Percentiles rank a stretch among this genome's conserved stretches.
Conservation (phyloP, 2,888 invertebrate genomes). For the Nineta flava region DNA sequence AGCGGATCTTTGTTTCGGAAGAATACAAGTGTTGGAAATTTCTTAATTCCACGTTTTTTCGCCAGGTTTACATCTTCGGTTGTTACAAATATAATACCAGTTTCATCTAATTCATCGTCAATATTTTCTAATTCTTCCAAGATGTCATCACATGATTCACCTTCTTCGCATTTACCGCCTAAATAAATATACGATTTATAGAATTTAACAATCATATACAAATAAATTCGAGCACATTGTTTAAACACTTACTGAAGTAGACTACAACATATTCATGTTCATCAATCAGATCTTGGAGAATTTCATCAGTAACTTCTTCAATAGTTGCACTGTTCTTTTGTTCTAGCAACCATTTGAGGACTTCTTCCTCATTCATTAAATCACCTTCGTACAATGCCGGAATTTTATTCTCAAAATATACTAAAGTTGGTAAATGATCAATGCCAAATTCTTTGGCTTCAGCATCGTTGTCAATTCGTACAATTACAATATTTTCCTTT, state of each 20-base stretch:
- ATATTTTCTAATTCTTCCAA: conserved; percentile 78
- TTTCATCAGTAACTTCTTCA: conserved; percentile 88
- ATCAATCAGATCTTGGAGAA: conserved; percentile 66
- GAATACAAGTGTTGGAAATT: conserved; percentile 72
- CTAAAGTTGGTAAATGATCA: conserved; percentile 68
- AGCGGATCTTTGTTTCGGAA: conserved; percentile 85
- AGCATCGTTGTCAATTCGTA: conserved; percentile 75
- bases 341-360: conserved; percentile 73
- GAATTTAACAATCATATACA: background rate
- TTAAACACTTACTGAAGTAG: conserved; percentile 61
- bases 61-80: conserved; percentile 72
- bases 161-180: conserved; percentile 75
- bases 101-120: conserved; percentile 84
- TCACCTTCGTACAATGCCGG: conserved; percentile 86
- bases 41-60: conserved; percentile 71
- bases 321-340: conserved; percentile 84
- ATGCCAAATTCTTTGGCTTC: conserved; percentile 86
- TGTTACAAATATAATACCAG: conserved; percentile 84
- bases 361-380: conserved; percentile 80
- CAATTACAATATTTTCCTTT: conserved; percentile 78
- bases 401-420: conserved; percentile 84
- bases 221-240: background rate
- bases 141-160: conserved; percentile 72
- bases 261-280: conserved; percentile 90
- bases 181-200: conserved; percentile 11